These are phyloP conservation scores for Phoxinus phoxinus DNA, from an alignment of 2,113 vertebrate species.

Conservation along the genomic window DNA sequence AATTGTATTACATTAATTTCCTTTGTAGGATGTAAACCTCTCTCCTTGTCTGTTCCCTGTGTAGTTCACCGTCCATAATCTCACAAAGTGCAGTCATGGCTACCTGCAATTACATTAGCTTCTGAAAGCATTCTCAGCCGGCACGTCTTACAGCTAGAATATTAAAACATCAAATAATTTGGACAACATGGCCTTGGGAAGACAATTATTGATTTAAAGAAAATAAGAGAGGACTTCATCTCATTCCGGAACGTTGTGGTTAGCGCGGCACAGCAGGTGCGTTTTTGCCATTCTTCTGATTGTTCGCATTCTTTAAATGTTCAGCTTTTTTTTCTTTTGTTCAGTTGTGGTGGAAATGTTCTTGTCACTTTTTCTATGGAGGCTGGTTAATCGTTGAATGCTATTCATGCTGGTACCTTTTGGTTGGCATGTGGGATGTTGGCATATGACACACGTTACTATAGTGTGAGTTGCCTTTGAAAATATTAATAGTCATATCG, in stretches of 20 bases:
- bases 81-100: slow-evolving; percentile 51
- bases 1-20: not conserved
- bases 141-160: slow-evolving; percentile 45
- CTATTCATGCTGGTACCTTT: not conserved
- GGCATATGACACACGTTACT: not conserved
- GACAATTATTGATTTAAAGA: slow-evolving; percentile 52
- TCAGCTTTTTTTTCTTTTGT: slow-evolving; percentile 12
- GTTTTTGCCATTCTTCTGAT: slow-evolving; percentile 35
- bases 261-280: slow-evolving; percentile 37
- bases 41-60: slow-evolving; percentile 36
- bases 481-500: not conserved
- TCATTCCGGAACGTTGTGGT: slow-evolving; percentile 37
- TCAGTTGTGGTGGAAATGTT: not conserved
- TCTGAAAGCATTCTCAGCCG: slow-evolving; percentile 49
- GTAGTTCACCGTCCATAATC: slow-evolving; percentile 49
- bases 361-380: not conserved
- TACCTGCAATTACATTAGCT: slow-evolving; percentile 60
- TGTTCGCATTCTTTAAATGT: slow-evolving; percentile 34
- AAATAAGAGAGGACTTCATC: slow-evolving; percentile 53
- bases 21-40: slow-evolving; percentile 1
- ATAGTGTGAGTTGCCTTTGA: not conserved
- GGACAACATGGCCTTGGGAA: slow-evolving; percentile 48
- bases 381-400: slow-evolving; percentile 11
- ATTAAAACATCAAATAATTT: slow-evolving; percentile 60
- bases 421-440: not conserved